Base-by-base conservation (phyloP, 2,888 invertebrate species). In the Pardosa pseudoannulata region DNA sequence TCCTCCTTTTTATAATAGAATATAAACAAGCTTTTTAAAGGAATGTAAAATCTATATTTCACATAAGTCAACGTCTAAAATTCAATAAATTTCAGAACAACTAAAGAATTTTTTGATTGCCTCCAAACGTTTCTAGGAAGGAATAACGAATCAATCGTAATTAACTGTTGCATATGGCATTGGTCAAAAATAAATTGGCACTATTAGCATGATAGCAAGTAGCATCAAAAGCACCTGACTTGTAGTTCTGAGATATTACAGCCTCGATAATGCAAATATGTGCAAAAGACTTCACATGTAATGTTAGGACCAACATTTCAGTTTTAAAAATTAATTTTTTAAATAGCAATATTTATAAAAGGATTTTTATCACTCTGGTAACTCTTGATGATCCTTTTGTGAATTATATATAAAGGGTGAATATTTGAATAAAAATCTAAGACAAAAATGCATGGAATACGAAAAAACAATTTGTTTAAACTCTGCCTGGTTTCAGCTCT, bases 391-490 rank as follows among this genome's bases (percentile, higher is more conserved):
- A 29, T 65, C 16, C 11, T 29, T 65, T 29, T 65, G 65, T 65
- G 29, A 65, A 65, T 16, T 9, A 56, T 56, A 5, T 56, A 56
- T 46, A 46, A 46, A 56, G 3, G 19, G 23, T 31, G 1, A 29
- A 28, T 65, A 29, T 16, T 3, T 29, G n/a, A 65, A 31, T 65
- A 65, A 31, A 31, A 3, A 31, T n/a, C 16, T n/a, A 29, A 65
- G n/a, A 29, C 13, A 11, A 29, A 62, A 29, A 11, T 65, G 31
- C 31, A 16, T 31, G 3, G 31, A 65, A 64, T 79, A 72, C 29
- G 71, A 79, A 79, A n/a, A 79, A 72, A 79, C 41, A 64, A 79
- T 72, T 62, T 62, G 28, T 72, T 72, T 71, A 79, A 72, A 79
- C 65, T 79, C 39, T 79, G 79, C 79, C 32, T 56, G 39, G n/a